Evolutionary conservation across 2,797 vertebrate species (phyloP).

Genomic region (Buceros bicornis): DNA sequence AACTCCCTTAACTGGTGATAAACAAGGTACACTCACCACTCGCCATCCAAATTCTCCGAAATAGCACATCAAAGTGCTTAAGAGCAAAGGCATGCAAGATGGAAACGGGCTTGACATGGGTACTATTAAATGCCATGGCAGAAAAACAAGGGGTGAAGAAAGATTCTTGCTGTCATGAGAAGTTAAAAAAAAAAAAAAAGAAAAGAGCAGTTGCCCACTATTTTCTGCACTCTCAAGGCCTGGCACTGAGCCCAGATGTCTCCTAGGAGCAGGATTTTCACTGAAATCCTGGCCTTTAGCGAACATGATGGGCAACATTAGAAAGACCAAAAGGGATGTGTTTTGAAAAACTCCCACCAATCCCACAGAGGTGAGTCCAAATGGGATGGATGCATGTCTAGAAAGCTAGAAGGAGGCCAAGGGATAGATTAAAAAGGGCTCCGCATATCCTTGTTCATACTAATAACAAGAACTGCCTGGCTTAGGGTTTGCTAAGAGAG

Average conservation of each 20-base stretch:
- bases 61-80: not conserved
- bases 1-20: not conserved
- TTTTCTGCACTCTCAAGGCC: not conserved
- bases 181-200: not conserved
- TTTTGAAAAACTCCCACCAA: constrained; percentile 40
- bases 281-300: constrained; percentile 28
- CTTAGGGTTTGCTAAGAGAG: constrained; percentile 57
- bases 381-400: not conserved
- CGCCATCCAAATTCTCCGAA: not conserved
- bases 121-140: not conserved
- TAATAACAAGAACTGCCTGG: constrained; percentile 57
- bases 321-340: not conserved
- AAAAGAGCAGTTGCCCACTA: not conserved
- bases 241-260: not conserved
- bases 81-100: not conserved
- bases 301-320: not conserved
- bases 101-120: not conserved
- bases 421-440: constrained; percentile 56
- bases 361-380: constrained; percentile 38
- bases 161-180: not conserved
- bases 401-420: constrained; percentile 6
- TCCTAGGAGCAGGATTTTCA: constrained; percentile 40
- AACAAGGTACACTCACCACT: not conserved
- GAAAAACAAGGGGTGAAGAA: not conserved
- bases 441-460: constrained; percentile 56